These are phyloP conservation scores for Andrena minutula DNA, from an alignment of 2,888 invertebrate genomes.

Conservation along the genomic window DNA sequence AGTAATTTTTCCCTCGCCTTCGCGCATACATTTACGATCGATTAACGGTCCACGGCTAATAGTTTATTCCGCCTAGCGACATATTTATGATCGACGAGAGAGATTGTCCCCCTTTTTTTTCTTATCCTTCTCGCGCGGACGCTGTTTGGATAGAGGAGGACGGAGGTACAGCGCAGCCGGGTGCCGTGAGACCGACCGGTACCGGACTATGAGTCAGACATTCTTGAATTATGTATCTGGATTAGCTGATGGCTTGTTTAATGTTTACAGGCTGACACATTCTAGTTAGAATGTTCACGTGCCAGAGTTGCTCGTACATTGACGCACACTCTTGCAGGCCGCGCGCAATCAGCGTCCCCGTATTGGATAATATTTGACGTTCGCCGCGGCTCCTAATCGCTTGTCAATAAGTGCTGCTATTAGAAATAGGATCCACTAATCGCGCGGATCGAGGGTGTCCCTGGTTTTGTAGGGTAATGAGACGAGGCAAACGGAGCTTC, in stretches of 20 bases:
- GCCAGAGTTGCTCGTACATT: conserved; percentile 39
- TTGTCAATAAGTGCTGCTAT: background rate
- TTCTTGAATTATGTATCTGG: conserved; percentile 72
- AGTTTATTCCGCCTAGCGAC: conserved; percentile 36
- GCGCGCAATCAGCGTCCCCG: background rate
- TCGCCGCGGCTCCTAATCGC: background rate
- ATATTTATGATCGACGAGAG: conserved; percentile 38
- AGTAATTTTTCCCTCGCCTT: conserved; percentile 30
- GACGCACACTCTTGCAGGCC: conserved; percentile 25
- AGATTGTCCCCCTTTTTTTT: conserved; percentile 16
- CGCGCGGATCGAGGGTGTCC: background rate
- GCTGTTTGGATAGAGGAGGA: background rate
- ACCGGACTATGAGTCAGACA: conserved; percentile 59
- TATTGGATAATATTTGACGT: conserved; percentile 36
- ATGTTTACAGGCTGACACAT: conserved; percentile 60
- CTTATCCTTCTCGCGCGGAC: background rate
- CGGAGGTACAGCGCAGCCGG: background rate
- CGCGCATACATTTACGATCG: conserved; percentile 47
- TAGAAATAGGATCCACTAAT: background rate
- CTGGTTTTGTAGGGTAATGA: background rate
- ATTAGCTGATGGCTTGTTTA: conserved; percentile 61
- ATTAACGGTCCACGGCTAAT: conserved; percentile 55
- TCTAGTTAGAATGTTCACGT: conserved; percentile 45
- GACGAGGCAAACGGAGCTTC: background rate
- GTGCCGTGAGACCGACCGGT: conserved; percentile 22